These are phyloP conservation scores for Tridacna crocea DNA, from an alignment of 2,888 invertebrate genomes.

Conservation along the genomic window DNA sequence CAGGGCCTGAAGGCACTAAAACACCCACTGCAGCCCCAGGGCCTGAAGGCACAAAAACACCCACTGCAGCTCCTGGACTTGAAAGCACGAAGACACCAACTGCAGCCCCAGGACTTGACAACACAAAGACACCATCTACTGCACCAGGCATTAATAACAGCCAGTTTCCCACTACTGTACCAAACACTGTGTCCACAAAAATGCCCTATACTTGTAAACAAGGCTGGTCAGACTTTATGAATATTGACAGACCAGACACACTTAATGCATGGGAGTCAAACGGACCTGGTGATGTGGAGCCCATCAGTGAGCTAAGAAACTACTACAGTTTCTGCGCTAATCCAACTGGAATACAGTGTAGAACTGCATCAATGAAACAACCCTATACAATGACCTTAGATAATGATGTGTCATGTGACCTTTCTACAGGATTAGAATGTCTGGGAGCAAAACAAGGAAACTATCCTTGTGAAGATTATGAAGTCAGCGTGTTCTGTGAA, in stretches of 20 bases:
- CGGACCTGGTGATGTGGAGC: constrained; percentile 70
- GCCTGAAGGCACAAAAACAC: constrained; percentile 22
- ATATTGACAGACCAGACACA: constrained; percentile 65
- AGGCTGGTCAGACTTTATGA: constrained; percentile 75
- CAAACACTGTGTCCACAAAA: constrained; percentile 35
- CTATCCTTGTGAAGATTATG: constrained; percentile 77
- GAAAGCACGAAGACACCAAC: constrained; percentile 18
- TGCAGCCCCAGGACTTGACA: constrained; percentile 13
- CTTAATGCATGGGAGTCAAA: constrained; percentile 51
- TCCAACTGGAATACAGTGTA: constrained; percentile 76
- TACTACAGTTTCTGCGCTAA: constrained; percentile 74
- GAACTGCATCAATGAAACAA: constrained; percentile 59
- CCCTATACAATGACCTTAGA: constrained; percentile 71
- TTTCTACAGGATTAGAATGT: constrained; percentile 90
- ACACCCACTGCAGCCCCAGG: constrained; percentile 45
- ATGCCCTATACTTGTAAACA: constrained; percentile 66
- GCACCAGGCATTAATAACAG: constrained; percentile 6
- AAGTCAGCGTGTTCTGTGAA: constrained; percentile 82
- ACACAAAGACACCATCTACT: constrained; percentile 16
- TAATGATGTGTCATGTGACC: constrained; percentile 70
- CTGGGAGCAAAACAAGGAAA: constrained; percentile 77
- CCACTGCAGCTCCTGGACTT: constrained; percentile 47
- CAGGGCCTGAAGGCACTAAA: constrained; percentile 7
- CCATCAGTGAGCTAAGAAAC: constrained; percentile 63
- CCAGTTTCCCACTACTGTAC: constrained; percentile 24